Evolutionary conservation across 2,888 invertebrate genomes (phyloP).

Genomic region (Ochlodes sylvanus): DNA sequence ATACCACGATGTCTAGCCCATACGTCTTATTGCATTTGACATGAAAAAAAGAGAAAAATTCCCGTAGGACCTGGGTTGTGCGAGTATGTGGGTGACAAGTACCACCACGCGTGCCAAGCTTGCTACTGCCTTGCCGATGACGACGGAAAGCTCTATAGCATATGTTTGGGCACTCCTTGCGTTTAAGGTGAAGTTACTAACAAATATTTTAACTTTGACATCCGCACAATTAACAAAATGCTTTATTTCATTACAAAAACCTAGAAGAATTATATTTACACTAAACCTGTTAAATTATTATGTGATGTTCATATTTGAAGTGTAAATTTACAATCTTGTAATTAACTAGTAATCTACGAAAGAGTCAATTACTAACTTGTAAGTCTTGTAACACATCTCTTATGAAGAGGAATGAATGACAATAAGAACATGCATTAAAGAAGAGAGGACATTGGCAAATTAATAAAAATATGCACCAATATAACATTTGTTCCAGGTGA

Average conservation of each 20-base stretch:
- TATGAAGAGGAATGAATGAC: too few relatives aligned
- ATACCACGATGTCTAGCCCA: too few relatives aligned
- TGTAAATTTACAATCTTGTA: too few relatives aligned
- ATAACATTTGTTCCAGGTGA: slow-evolving; percentile 30
- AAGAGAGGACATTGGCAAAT: too few relatives aligned
- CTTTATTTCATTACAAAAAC: background rate
- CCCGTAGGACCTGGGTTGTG: slow-evolving; percentile 47
- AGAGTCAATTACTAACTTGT: too few relatives aligned
- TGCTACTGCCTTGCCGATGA: slow-evolving; percentile 50
- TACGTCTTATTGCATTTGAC: background rate
- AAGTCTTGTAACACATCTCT: too few relatives aligned
- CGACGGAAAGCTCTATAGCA: slow-evolving; percentile 46
- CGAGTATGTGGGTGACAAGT: slow-evolving; percentile 55
- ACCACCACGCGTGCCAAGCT: slow-evolving; percentile 52
- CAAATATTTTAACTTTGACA: background rate
- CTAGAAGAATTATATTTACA: background rate
- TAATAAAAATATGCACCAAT: background rate
- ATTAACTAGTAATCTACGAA: too few relatives aligned
- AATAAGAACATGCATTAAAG: too few relatives aligned
- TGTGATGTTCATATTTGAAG: too few relatives aligned
- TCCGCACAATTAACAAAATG: background rate
- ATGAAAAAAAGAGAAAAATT: slow-evolving; percentile 1
- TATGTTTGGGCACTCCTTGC: slow-evolving; percentile 52
- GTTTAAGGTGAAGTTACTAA: slow-evolving; percentile 41
- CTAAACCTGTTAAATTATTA: too few relatives aligned